A percentile compares a stretch with the other conserved stretches of the same genome.
phyloP scores from a whole-genome alignment of 2,888 invertebrate species.

The Pegoplata infirma region DNA sequence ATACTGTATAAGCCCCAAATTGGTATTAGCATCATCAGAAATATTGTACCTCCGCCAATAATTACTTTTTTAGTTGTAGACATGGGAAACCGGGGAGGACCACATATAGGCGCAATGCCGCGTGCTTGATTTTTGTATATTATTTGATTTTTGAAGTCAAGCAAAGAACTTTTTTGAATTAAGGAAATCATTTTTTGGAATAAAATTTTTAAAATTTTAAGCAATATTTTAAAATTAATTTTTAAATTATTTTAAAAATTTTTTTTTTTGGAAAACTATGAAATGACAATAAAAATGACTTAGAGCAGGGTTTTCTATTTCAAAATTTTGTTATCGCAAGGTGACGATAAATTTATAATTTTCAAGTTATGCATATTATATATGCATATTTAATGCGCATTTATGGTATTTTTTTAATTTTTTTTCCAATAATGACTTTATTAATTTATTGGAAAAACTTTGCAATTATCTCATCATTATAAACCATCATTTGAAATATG shows the following conservation, averaged over 20 bases:
- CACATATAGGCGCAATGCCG: slow-evolving; percentile 44
- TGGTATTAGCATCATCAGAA: slow-evolving; percentile 69
- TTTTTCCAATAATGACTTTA: not conserved
- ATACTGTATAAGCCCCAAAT: slow-evolving; percentile 64
- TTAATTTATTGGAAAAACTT: not conserved
- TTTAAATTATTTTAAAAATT: too few relatives aligned
- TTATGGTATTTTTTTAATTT: not conserved
- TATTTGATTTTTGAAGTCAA: slow-evolving; percentile 15
- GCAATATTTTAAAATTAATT: too few relatives aligned
- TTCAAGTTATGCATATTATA: not conserved
- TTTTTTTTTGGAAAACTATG: not conserved
- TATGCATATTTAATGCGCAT: not conserved
- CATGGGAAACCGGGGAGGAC: slow-evolving; percentile 70
- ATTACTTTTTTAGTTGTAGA: slow-evolving; percentile 57
- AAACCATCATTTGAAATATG: slow-evolving; percentile 27
- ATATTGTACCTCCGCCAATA: slow-evolving; percentile 62
- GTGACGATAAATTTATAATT: not conserved
- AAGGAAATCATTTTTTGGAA: slow-evolving; percentile 28
- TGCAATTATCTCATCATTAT: slow-evolving; percentile 8
- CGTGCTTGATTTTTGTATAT: slow-evolving; percentile 20
- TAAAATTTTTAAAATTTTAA: too few relatives aligned
- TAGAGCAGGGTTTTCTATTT: too few relatives aligned
- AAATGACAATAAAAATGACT: not conserved
- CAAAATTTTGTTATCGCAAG: too few relatives aligned
- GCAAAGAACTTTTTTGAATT: slow-evolving; percentile 13